Evolutionary conservation across 2,888 invertebrate genomes (phyloP).

Genomic region (Sussaba pulchella): DNA sequence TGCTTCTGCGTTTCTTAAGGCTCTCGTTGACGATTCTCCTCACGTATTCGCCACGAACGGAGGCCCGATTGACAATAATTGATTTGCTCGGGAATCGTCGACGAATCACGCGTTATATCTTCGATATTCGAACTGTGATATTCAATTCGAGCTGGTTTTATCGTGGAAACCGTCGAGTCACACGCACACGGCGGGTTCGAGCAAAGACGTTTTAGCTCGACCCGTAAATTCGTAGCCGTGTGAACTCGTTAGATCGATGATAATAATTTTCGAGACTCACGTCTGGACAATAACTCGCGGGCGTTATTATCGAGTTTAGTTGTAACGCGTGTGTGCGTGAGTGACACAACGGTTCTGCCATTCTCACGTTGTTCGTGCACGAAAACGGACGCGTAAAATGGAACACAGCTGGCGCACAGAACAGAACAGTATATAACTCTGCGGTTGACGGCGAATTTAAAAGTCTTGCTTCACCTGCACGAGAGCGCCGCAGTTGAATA

Average conservation of each 20-base stretch:
- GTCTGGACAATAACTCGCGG: background rate
- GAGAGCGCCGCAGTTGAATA: constrained; percentile 26
- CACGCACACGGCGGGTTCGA: constrained; percentile 2
- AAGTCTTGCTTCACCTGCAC: constrained; percentile 47
- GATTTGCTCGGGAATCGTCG: constrained; percentile 34
- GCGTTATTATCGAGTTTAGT: background rate
- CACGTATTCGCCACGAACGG: constrained; percentile 14
- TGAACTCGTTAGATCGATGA: background rate
- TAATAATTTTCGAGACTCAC: background rate
- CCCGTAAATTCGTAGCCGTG: background rate
- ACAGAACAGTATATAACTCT: too few relatives aligned
- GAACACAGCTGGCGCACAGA: constrained; percentile 53
- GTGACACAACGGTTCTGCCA: background rate
- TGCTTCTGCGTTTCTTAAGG: background rate
- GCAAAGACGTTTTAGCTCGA: background rate
- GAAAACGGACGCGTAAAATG: constrained; percentile 43
- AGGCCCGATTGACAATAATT: constrained; percentile 25
- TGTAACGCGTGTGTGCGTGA: background rate
- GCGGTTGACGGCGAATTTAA: constrained; percentile 49
- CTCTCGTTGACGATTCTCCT: constrained; percentile 2
- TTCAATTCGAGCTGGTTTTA: too few relatives aligned
- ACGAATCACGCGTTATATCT: constrained; percentile 7
- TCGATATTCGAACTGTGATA: constrained; percentile 1
- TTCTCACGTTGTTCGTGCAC: constrained; percentile 17
- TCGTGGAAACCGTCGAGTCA: too few relatives aligned